Evolutionary conservation across 1,140 invertebrate species (phyloP), one percentile per base, ranked within the genome.

Genomic region (Zaprionus capensis): DNA sequence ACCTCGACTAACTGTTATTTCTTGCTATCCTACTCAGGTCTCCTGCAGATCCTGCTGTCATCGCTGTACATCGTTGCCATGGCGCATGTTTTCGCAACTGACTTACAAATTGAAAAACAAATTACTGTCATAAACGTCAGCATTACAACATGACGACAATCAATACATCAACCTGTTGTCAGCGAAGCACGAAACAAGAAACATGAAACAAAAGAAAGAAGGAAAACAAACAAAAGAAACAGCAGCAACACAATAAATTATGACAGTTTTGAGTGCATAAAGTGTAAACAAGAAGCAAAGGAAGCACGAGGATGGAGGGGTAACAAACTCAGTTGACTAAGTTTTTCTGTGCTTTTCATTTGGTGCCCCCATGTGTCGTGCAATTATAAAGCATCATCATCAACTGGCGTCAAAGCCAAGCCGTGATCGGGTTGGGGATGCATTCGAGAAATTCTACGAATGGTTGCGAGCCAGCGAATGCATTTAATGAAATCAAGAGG

Each of bases 61-160:
- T 11, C 38, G 36, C 58, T 28, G 15, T 38, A 20, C 34, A 24
- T 36, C 11, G 51, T 38, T 14, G 49, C 17, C n/a, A 46, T 17
- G 41, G 41, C 49, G 62, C 62, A 73, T 76, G 67, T 76, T 71
- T 71, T 65, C 46, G 41, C 49, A 55, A 71, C 74, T 75, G 66
- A 71, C 71, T 81, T 81, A 87, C 83, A 87, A 87, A 87, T 88
- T 88, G 85, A 78, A 81, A 88, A 90, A 90, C 85, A 88, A 88
- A 88, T 88, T 90, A 88, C 85, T 90, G 85, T 90, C 85, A 88
- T 88, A 88, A 85, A 81, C 75, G 85, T 90, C 85, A 90, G 72
- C 85, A 88, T 88, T 90, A 88, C 85, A 84, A 90, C 84, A 81
- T 70, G 80, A 90, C 81, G 75, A 84, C 84, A 90, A 88, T 90